These are phyloP conservation scores for Paramormyrops kingsleyae DNA, from an alignment of 2,113 vertebrate species.

Conservation along the genomic window DNA sequence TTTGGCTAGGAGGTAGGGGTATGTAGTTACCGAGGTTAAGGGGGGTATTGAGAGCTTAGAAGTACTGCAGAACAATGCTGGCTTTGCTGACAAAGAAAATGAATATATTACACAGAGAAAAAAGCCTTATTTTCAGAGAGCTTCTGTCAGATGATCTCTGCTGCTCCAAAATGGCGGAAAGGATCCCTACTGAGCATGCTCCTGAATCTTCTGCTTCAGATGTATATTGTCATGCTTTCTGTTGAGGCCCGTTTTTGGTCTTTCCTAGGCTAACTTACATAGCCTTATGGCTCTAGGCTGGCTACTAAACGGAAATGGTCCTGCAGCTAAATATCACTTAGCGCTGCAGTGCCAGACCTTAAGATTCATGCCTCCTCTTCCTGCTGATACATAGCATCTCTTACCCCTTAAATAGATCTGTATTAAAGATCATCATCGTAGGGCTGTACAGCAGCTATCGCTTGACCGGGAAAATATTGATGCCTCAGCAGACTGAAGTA, in stretches of 20 bases:
- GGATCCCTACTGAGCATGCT: constrained; percentile 60
- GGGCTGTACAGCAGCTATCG: not conserved
- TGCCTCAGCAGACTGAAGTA: not conserved
- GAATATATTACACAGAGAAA: not conserved
- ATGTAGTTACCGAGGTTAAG: not conserved
- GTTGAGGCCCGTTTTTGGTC: not conserved
- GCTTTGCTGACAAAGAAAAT: not conserved
- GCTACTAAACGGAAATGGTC: not conserved
- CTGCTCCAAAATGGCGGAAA: constrained; percentile 60
- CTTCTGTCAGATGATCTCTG: constrained; percentile 6
- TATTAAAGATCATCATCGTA: not conserved
- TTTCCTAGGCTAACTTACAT: not conserved
- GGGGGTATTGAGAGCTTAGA: not conserved
- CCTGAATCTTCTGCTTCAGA: constrained; percentile 16
- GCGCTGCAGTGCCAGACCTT: not conserved
- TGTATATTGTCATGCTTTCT: not conserved
- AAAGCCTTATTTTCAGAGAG: not conserved
- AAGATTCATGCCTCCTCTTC: not conserved
- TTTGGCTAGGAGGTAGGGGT: not conserved
- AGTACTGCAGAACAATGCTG: not conserved
- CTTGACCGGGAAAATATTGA: not conserved
- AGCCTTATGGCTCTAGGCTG: not conserved
- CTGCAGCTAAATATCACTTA: not conserved
- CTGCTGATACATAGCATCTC: not conserved
- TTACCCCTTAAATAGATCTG: not conserved